Conservation (phyloP, 2,888 invertebrate species). For the Emesis furor region DNA sequence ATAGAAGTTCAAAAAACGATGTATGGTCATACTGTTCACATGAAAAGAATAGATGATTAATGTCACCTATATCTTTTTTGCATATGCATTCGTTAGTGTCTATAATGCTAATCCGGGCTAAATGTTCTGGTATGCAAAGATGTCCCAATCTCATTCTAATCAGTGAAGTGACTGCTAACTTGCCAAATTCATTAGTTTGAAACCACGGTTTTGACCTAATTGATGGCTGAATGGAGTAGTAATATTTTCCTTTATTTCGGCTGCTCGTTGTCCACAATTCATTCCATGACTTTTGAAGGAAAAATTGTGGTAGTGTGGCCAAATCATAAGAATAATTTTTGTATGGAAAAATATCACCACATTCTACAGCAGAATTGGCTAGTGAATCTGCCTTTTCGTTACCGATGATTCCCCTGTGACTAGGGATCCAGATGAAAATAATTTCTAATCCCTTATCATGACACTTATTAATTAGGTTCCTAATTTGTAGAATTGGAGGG, state of each 20-base stretch:
- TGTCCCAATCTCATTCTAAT: background rate
- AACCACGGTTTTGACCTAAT: background rate
- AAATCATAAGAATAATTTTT: background rate
- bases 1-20: background rate
- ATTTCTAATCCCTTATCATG: background rate
- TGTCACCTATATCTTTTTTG: background rate
- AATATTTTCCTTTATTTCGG: background rate
- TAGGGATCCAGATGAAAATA: background rate
- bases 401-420: background rate
- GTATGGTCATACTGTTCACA: background rate
- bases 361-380: background rate
- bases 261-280: background rate
- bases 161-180: background rate
- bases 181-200: background rate
- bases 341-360: background rate
- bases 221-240: background rate
- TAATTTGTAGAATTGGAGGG: slow-evolving; percentile 1
- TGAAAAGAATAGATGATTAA: background rate
- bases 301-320: background rate
- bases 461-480: slow-evolving; percentile 80
- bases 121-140: background rate
- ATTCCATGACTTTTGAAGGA: background rate
- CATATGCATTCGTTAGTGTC: background rate
- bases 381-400: background rate
- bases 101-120: slow-evolving; percentile 82